Base-by-base conservation (phyloP, 2,797 vertebrate genomes). In the Typhlichthys eigenmanni region DNA sequence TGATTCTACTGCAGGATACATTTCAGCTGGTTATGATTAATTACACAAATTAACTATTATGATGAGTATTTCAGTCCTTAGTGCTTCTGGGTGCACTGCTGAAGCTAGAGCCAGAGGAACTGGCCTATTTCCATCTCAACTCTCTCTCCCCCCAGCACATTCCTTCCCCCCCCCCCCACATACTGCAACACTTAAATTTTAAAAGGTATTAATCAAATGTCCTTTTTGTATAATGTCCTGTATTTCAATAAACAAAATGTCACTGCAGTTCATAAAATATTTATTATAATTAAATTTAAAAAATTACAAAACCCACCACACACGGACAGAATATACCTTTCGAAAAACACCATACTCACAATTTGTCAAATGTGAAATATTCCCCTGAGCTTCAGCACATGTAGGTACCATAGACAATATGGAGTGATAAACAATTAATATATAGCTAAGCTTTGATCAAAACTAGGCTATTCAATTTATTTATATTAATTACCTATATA, bases 31-130 rank as follows among this genome's bases (percentile, higher is more conserved):
- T 89, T 7, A 77, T 85, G 80, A 81, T 88, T 0, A 24, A 24
- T 24, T 24, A 24, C 24, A 24, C 3, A 24, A 3, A 24, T 24
- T 24, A 24, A 24, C 24, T 24, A 24, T 24, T 24, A 24, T 24
- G 56, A 82, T 0, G 86, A 88, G 60, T 74, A 87, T 54, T 88
- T 89, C 5, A 90, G 74, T 86, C 75, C 0, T 66, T 81, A 54
- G 75, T 79, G 47, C 74, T 81, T 19, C 66, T 82, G 14, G 72
- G 59, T 17, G 70, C 71, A 3, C 64, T 71, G 24, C 52, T 85
- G 14, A 69, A 65, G 45, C 58, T 89, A 13, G 66, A 80, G n/a
- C 54, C 70, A 1, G 47, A 80, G 17, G 85, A 85, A 14, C 61
- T 85, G 13, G 74, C 64, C 6, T 84, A 84, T 0, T 48, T 89